These are phyloP conservation scores for Pterocles gutturalis DNA, from an alignment of 2,113 vertebrate species.

Conservation along the genomic window DNA sequence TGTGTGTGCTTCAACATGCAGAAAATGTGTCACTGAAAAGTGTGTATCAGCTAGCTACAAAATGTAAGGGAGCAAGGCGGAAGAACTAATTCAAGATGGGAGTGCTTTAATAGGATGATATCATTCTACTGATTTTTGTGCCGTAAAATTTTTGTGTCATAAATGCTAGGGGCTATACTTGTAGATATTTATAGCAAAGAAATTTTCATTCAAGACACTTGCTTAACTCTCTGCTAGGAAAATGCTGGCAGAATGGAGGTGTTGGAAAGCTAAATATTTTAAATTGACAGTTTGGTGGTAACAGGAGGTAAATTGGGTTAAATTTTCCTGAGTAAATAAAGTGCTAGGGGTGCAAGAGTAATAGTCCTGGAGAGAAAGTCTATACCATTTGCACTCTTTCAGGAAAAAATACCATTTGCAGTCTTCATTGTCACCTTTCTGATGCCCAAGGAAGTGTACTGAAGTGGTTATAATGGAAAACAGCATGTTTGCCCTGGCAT, in stretches of 20 bases:
- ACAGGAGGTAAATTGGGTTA: not conserved
- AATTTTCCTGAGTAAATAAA: not conserved
- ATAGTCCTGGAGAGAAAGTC: not conserved
- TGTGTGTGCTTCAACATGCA: not conserved
- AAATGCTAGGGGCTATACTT: not conserved
- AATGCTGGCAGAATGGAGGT: not conserved
- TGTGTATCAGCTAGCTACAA: not conserved
- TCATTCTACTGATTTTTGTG: not conserved
- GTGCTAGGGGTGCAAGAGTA: not conserved
- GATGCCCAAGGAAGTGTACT: not conserved
- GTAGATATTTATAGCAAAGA: not conserved
- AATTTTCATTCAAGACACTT: not conserved
- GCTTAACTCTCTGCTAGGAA: not conserved
- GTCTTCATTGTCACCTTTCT: not conserved
- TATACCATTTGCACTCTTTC: not conserved
- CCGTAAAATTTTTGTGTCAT: not conserved
- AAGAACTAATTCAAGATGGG: not conserved
- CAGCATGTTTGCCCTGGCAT: not conserved
- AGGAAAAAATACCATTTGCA: not conserved
- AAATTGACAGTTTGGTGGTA: not conserved
- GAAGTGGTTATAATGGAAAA: not conserved
- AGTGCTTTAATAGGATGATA: not conserved
- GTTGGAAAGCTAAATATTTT: not conserved
- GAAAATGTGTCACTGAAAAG: not conserved
- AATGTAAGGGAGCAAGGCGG: not conserved